phyloP scores from a whole-genome alignment of 1,140 invertebrate genomes.

The Hyposmocoma kahamanoa region DNA sequence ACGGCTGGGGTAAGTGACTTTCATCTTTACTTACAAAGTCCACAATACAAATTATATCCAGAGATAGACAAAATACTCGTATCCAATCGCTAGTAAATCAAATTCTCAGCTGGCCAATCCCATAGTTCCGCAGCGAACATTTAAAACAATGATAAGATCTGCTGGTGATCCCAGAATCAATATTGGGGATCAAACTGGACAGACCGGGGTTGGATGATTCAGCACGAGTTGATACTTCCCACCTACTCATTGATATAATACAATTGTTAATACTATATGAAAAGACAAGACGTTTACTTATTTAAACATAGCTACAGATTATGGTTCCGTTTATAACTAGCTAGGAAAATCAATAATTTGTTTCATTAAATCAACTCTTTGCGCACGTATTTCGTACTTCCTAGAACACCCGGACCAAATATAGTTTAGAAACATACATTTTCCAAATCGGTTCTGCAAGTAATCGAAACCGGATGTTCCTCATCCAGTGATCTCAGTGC shows the following conservation, averaged over 20 bases:
- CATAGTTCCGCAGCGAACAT: constrained; percentile 28
- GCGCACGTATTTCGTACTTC: not conserved
- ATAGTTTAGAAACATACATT: too few relatives aligned
- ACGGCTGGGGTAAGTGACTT: too few relatives aligned
- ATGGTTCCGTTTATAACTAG: not conserved
- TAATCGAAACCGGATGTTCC: too few relatives aligned
- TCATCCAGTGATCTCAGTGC: not conserved
- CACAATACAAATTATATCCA: too few relatives aligned
- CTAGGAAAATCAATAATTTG: not conserved
- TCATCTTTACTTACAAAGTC: too few relatives aligned
- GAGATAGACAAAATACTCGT: too few relatives aligned
- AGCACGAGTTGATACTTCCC: constrained; percentile 29
- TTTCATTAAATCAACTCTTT: not conserved
- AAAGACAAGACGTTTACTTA: not conserved
- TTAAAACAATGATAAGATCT: constrained; percentile 65
- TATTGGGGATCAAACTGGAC: constrained; percentile 54
- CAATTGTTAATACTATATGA: not conserved
- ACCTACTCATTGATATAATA: not conserved
- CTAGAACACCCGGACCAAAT: too few relatives aligned
- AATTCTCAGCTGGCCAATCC: not conserved
- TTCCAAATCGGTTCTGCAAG: too few relatives aligned
- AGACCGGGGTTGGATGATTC: constrained; percentile 13
- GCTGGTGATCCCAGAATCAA: constrained; percentile 56
- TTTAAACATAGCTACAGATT: not conserved
- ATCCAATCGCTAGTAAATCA: not conserved